Percentiles rank a stretch among this genome's conserved stretches.
phyloP scores from a whole-genome alignment of 2,113 vertebrate species.

The Phasianus colchicus region DNA sequence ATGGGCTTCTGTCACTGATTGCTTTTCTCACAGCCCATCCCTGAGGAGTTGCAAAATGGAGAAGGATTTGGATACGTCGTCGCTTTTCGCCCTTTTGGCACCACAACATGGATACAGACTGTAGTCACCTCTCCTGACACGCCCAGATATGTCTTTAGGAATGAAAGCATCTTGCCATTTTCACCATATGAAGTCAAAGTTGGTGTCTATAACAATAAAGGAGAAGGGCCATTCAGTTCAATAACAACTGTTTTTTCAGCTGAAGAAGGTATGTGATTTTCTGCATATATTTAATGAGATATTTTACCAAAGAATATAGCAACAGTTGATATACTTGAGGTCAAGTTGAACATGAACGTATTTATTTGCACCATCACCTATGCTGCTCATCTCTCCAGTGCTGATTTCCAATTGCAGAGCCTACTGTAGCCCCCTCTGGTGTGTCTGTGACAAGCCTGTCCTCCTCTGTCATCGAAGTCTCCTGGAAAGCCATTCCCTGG shows the following conservation, averaged over 20 bases:
- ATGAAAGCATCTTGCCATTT: constrained; percentile 92
- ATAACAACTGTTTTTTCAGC: constrained; percentile 90
- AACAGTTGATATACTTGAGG: background rate
- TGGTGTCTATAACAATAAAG: constrained; percentile 93
- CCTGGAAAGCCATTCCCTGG: constrained; percentile 84
- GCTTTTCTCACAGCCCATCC: constrained; percentile 82
- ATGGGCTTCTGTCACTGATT: accelerated
- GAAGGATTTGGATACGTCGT: constrained; percentile 95
- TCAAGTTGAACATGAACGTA: background rate
- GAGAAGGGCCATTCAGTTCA: constrained; percentile 93
- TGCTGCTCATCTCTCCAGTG: background rate
- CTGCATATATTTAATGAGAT: background rate
- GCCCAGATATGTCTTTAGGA: constrained; percentile 87
- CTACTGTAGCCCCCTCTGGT: constrained; percentile 81
- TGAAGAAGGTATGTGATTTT: constrained; percentile 87
- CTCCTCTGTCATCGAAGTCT: constrained; percentile 89
- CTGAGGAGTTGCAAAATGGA: constrained; percentile 94
- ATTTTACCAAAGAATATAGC: background rate
- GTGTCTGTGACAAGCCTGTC: constrained; percentile 87
- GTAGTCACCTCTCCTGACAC: constrained; percentile 87
- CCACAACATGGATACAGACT: constrained; percentile 90
- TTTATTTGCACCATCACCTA: background rate
- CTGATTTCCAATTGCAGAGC: constrained; percentile 79
- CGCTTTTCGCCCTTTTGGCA: constrained; percentile 87
- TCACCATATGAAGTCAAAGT: constrained; percentile 93